phyloP scores from a whole-genome alignment of 1,140 invertebrate genomes.

The Macrosteles quadrilineatus region DNA sequence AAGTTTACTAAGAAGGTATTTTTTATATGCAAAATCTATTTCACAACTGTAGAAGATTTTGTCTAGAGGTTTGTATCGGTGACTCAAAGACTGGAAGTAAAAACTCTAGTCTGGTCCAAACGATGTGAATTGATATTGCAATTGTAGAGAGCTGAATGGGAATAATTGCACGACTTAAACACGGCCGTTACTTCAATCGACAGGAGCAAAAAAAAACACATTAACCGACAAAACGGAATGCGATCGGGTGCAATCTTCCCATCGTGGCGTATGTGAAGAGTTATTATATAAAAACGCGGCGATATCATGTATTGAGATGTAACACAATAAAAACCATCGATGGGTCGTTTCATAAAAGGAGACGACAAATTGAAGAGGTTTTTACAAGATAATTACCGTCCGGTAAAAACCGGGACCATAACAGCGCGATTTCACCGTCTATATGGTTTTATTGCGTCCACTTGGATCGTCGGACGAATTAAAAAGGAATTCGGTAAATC shows the following conservation, averaged over 20 bases:
- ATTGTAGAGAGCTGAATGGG: too few relatives aligned
- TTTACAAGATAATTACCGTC: constrained; percentile 21
- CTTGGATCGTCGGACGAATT: constrained; percentile 2
- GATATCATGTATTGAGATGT: constrained; percentile 12
- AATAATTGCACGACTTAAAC: too few relatives aligned
- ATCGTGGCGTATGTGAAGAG: background rate
- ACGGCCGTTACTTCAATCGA: background rate
- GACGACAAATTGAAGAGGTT: constrained; percentile 22
- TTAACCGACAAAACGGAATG: background rate
- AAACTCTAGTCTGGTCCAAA: too few relatives aligned
- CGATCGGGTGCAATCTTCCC: background rate
- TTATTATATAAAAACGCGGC: background rate
- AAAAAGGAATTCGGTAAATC: constrained; percentile 20
- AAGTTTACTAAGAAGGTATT: too few relatives aligned
- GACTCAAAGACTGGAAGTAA: too few relatives aligned
- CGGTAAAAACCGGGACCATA: constrained; percentile 11
- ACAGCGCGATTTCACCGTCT: constrained; percentile 7
- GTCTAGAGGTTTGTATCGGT: too few relatives aligned
- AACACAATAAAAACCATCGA: background rate
- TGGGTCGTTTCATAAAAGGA: constrained; percentile 21
- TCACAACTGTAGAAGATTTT: too few relatives aligned
- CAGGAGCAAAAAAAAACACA: background rate
- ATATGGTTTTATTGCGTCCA: constrained; percentile 6
- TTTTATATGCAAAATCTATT: too few relatives aligned
- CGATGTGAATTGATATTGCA: too few relatives aligned